phyloP scores from a whole-genome alignment of 2,797 vertebrate species.

The Hephaestus fuliginosus region DNA sequence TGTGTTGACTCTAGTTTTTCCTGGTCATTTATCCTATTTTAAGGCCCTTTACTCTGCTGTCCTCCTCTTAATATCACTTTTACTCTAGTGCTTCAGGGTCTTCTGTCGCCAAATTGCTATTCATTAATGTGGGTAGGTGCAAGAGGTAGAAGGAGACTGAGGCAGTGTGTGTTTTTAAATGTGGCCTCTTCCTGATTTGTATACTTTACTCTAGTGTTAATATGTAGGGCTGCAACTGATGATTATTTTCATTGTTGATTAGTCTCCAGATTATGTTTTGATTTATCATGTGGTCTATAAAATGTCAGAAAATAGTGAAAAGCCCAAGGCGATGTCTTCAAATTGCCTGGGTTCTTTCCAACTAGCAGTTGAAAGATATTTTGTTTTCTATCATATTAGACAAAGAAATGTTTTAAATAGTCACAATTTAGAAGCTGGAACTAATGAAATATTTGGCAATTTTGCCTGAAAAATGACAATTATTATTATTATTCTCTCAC shows the following conservation, averaged over 20 bases:
- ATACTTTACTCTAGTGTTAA: constrained; percentile 18
- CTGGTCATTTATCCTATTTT: constrained; percentile 76
- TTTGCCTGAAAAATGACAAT: neutral
- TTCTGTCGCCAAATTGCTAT: constrained; percentile 68
- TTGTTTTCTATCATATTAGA: neutral
- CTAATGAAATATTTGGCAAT: neutral
- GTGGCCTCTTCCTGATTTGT: constrained; percentile 8
- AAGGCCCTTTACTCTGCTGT: constrained; percentile 66
- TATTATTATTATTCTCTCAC: neutral
- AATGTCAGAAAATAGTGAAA: neutral
- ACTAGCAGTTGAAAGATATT: neutral
- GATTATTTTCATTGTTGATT: constrained; percentile 20
- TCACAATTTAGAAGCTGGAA: neutral
- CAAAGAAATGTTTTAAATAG: constrained; percentile 5
- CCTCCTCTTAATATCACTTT: constrained; percentile 66
- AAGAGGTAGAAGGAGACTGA: constrained; percentile 40
- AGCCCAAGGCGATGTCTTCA: neutral
- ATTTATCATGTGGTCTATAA: constrained; percentile 8
- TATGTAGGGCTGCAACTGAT: constrained; percentile 6
- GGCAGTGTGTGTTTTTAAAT: constrained; percentile 25
- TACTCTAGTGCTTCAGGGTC: constrained; percentile 58
- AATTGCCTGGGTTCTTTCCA: neutral
- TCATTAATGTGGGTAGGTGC: constrained; percentile 68
- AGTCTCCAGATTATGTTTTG: constrained; percentile 28
- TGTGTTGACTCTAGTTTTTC: constrained; percentile 53